These are phyloP conservation scores for Echinometra lucunter DNA, from an alignment of 53 echinoderm and acorn worm species.

Conservation along the genomic window DNA sequence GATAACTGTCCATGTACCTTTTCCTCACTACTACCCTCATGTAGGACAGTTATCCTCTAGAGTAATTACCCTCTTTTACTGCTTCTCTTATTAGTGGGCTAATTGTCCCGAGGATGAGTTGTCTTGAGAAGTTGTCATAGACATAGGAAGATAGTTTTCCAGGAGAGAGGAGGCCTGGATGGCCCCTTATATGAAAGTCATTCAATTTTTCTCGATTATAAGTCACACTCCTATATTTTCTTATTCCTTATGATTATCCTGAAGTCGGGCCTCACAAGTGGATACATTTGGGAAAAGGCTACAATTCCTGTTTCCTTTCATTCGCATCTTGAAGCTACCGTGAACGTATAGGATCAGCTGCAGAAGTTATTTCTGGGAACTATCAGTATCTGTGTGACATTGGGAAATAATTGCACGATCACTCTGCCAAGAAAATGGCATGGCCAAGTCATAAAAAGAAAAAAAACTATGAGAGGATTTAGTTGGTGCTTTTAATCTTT, in stretches of 20 bases:
- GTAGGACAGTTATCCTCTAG: too few species aligned
- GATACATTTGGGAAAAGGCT: neutral
- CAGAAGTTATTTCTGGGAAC: neutral
- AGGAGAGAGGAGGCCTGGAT: neutral
- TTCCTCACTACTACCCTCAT: too few species aligned
- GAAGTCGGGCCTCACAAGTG: neutral
- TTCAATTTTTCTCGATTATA: neutral
- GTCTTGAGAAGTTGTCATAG: neutral
- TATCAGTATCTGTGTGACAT: neutral
- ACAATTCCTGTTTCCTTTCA: conserved; percentile 17
- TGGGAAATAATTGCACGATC: neutral
- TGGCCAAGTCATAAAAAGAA: neutral
- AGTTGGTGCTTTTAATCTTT: neutral
- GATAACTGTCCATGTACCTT: too few species aligned
- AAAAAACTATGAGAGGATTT: neutral
- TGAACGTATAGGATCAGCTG: neutral
- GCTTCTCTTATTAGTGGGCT: neutral
- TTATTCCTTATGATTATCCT: neutral
- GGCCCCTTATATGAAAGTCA: neutral
- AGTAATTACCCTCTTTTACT: too few species aligned
- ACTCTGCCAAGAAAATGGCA: neutral
- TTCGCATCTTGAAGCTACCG: neutral
- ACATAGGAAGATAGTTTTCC: neutral
- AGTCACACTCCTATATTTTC: neutral
- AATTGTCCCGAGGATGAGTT: neutral